A percentile compares a stretch with the other conserved stretches of the same genome.
Conservation (phyloP, 1,140 invertebrate species). For the Magallana angulata region DNA sequence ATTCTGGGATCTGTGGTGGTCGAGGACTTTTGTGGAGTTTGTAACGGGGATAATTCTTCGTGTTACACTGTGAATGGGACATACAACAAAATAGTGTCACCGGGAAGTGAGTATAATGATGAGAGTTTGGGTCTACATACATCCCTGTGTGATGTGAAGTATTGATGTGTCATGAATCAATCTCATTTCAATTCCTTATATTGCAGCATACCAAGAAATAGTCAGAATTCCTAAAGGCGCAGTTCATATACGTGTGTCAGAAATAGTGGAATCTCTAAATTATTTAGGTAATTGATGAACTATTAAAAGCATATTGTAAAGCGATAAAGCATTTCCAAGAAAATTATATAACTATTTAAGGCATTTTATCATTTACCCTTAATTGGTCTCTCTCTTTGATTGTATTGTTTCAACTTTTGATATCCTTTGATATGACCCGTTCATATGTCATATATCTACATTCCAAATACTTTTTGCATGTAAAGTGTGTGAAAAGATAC, state of each 20-base stretch:
- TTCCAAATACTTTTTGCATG: too few species aligned
- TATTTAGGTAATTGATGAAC: conserved; percentile 70
- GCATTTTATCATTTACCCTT: too few species aligned
- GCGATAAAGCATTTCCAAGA: too few species aligned
- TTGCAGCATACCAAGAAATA: conserved; percentile 82
- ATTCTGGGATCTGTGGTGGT: conserved; percentile 86
- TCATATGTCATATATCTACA: too few species aligned
- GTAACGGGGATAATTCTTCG: conserved; percentile 90
- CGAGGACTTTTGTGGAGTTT: conserved; percentile 91
- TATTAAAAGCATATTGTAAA: too few species aligned
- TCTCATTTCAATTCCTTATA: background rate
- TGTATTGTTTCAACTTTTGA: too few species aligned
- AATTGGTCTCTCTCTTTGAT: too few species aligned
- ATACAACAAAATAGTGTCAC: conserved; percentile 68
- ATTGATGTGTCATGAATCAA: background rate
- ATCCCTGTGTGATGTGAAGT: background rate
- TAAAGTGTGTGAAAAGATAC: too few species aligned
- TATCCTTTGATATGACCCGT: too few species aligned
- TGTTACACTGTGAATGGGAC: conserved; percentile 81
- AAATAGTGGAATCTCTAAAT: conserved; percentile 71
- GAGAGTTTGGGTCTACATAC: too few species aligned
- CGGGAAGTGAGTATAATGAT: conserved; percentile 65
- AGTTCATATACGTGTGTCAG: conserved; percentile 71
- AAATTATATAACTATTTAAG: too few species aligned
- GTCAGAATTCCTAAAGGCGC: conserved; percentile 78